These are phyloP conservation scores for Cranoglanis bouderius DNA, from an alignment of 2,113 vertebrate species.

Conservation along the genomic window DNA sequence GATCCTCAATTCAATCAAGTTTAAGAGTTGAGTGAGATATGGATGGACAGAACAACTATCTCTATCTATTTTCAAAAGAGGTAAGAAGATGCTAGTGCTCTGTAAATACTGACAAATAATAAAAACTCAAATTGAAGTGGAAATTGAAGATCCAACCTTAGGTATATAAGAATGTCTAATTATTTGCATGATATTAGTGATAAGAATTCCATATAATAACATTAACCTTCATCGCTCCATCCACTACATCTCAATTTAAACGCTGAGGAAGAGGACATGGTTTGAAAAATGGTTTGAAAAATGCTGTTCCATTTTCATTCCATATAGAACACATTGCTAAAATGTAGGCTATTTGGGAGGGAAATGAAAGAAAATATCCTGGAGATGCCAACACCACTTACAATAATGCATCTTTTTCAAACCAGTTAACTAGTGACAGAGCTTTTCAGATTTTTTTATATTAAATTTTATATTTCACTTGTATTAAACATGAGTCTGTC, in stretches of 20 bases:
- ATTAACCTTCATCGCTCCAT: neutral
- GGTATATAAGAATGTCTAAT: neutral
- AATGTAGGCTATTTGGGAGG: neutral
- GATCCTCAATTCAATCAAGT: neutral
- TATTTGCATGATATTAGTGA: neutral
- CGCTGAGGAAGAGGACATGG: neutral
- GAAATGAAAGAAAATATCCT: neutral
- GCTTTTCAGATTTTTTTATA: neutral
- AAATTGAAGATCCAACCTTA: neutral
- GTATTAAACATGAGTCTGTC: neutral
- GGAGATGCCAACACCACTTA: neutral
- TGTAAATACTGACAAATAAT: neutral
- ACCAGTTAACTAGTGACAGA: neutral
- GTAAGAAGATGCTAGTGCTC: neutral
- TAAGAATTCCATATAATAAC: neutral
- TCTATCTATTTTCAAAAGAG: neutral
- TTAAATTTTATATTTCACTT: constrained; percentile 1
- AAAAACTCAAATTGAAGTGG: neutral
- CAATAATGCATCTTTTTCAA: neutral
- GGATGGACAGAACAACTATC: neutral
- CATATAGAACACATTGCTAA: neutral
- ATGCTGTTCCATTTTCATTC: neutral
- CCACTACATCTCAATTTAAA: neutral
- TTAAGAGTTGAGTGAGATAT: neutral
- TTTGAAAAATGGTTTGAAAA: neutral